phyloP scores from a whole-genome alignment of 1,140 invertebrate species.

The Holcopasites calliopsidis region DNA sequence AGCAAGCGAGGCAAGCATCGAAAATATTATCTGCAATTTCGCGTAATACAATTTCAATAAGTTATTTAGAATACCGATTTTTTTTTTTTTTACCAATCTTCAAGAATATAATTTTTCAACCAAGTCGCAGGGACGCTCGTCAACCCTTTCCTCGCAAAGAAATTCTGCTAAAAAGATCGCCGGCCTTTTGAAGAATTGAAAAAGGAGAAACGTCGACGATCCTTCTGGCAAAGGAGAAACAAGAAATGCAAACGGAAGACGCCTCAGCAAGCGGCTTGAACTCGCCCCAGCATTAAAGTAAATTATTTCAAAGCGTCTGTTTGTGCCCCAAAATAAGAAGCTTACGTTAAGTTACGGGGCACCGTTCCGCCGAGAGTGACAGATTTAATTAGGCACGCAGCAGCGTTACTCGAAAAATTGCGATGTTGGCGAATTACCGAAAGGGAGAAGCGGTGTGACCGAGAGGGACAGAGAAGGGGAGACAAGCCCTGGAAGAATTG shows the following conservation, averaged over 20 bases:
- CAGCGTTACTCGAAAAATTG: conserved; percentile 61
- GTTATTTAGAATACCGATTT: too few species aligned
- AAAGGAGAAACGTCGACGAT: too few species aligned
- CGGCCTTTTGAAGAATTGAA: too few species aligned
- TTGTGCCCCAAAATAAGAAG: conserved; percentile 40
- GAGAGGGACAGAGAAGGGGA: not conserved
- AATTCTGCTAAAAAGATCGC: too few species aligned
- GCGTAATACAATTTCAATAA: too few species aligned
- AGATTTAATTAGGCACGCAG: conserved; percentile 61
- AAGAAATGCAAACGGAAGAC: not conserved
- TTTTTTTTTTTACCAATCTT: too few species aligned
- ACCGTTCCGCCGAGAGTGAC: conserved; percentile 37
- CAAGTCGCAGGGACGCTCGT: too few species aligned
- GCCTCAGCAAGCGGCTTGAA: not conserved
- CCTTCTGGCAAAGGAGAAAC: not conserved
- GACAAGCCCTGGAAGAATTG: conserved; percentile 2
- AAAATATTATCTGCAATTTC: too few species aligned
- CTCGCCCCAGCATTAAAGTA: not conserved
- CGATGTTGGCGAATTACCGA: conserved; percentile 36
- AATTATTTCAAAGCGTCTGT: conserved; percentile 36
- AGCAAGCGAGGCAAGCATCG: too few species aligned
- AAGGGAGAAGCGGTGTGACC: too few species aligned
- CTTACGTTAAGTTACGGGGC: conserved; percentile 44
- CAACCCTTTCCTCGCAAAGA: too few species aligned
- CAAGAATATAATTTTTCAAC: too few species aligned